A percentile compares a stretch with the other conserved stretches of the same genome.
Evolutionary conservation across 2,797 vertebrate genomes (phyloP).

Genomic region (Platyrinchus mystaceus): DNA sequence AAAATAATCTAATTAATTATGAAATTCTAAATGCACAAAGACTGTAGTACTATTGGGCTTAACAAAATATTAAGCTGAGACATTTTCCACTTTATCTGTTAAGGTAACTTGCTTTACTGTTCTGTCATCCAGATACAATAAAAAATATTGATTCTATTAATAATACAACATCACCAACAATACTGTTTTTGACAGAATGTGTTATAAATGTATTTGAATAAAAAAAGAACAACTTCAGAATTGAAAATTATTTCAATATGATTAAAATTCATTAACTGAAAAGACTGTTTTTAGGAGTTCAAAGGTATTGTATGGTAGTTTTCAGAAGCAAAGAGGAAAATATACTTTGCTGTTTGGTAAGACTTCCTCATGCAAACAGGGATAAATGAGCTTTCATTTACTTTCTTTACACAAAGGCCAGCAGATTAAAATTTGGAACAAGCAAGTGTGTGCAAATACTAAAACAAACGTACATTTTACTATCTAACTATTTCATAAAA

Average conservation of each 20-base stretch:
- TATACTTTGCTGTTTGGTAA: neutral
- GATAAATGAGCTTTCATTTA: slow-evolving; percentile 51
- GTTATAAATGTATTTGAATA: neutral
- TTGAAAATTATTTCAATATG: neutral
- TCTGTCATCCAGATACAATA: neutral
- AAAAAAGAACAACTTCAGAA: neutral
- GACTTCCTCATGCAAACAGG: slow-evolving; percentile 33
- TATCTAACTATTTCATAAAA: neutral
- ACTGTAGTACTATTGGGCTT: neutral
- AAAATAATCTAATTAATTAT: neutral
- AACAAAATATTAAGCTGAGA: neutral
- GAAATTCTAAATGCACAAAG: neutral
- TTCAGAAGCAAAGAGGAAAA: slow-evolving; percentile 42
- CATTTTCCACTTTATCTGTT: neutral
- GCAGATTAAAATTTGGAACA: slow-evolving; percentile 4
- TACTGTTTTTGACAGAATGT: neutral
- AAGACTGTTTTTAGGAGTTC: slow-evolving; percentile 12
- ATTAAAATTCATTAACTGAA: slow-evolving; percentile 17
- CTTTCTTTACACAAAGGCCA: slow-evolving; percentile 9
- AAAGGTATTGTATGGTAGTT: neutral
- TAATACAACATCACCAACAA: neutral
- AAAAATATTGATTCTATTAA: neutral
- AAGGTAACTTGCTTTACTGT: neutral
- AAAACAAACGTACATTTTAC: neutral
- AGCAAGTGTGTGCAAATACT: neutral